phyloP scores from a whole-genome alignment of 2,797 vertebrate genomes.

The Karalla daura region DNA sequence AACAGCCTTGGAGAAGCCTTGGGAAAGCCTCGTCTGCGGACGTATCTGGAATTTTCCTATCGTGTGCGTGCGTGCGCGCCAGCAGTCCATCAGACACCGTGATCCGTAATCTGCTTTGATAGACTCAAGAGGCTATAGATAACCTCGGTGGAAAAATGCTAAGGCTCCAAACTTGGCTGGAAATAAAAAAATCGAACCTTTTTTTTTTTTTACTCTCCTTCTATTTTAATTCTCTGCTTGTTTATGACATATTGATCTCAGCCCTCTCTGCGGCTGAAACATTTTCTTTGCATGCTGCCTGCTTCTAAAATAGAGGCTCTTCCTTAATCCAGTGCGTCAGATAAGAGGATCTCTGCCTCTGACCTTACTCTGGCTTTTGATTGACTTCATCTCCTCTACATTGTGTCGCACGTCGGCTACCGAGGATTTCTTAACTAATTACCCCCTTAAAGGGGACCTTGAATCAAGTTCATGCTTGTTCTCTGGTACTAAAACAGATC shows the following conservation, averaged over 20 bases:
- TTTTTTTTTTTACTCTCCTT: neutral
- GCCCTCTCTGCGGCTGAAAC: neutral
- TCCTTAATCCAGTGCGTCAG: slow-evolving; percentile 61
- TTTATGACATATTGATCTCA: neutral
- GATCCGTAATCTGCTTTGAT: slow-evolving; percentile 53
- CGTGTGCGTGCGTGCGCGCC: neutral
- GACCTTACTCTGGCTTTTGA: slow-evolving; percentile 50
- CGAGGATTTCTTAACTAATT: slow-evolving; percentile 28
- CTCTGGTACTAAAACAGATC: too few species aligned
- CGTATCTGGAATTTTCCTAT: neutral
- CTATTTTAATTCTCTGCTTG: neutral
- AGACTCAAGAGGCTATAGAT: slow-evolving; percentile 32
- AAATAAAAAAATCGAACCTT: neutral
- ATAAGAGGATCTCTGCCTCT: slow-evolving; percentile 68
- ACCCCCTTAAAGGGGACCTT: too few species aligned
- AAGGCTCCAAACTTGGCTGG: neutral
- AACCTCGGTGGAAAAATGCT: neutral
- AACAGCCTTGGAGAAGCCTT: slow-evolving; percentile 4
- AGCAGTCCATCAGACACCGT: neutral
- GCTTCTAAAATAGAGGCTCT: slow-evolving; percentile 52
- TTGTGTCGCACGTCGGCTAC: slow-evolving; percentile 19
- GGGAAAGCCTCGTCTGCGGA: neutral
- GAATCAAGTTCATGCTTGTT: too few species aligned
- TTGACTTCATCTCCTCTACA: slow-evolving; percentile 19
- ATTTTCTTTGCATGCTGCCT: slow-evolving; percentile 24